Percentiles rank a stretch among this genome's conserved stretches.
Conservation (phyloP, 2,888 invertebrate genomes). For the Sympetrum striolatum region DNA sequence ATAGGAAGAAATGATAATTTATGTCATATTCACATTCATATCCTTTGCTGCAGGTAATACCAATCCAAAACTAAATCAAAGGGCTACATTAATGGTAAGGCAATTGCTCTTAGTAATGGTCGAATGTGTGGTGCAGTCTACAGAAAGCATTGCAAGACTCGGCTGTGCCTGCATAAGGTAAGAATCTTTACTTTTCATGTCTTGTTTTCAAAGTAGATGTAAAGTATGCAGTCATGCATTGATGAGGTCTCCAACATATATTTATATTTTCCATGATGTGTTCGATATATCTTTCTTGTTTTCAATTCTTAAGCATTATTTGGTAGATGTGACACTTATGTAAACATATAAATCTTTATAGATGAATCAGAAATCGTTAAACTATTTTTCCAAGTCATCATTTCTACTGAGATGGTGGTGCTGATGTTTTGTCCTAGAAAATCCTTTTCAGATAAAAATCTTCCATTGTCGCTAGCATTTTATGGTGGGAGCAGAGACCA, state of each 20-base stretch:
- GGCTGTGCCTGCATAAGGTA: conserved; percentile 88
- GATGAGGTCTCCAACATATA: not conserved
- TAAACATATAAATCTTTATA: too few relatives aligned
- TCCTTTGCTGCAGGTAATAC: not conserved
- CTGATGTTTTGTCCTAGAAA: too few relatives aligned
- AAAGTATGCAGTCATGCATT: not conserved
- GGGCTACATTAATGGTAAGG: conserved; percentile 78
- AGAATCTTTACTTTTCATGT: conserved; percentile 14
- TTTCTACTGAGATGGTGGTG: too few relatives aligned
- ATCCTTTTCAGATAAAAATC: too few relatives aligned
- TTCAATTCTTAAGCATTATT: too few relatives aligned
- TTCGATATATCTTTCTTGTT: too few relatives aligned
- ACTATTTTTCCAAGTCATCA: too few relatives aligned
- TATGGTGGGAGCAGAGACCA: too few relatives aligned
- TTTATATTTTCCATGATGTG: not conserved
- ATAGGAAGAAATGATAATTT: too few relatives aligned
- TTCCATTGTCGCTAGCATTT: too few relatives aligned
- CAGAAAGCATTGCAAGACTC: conserved; percentile 87
- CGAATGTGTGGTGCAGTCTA: conserved; percentile 89
- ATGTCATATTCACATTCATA: not conserved
- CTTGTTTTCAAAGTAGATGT: not conserved
- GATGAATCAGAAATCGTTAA: too few relatives aligned
- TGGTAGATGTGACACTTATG: too few relatives aligned
- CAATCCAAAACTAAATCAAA: conserved; percentile 46
- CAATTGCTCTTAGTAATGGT: conserved; percentile 85